Evolutionary conservation across 2,888 invertebrate genomes (phyloP).

Genomic region (Drosophila eohydei): DNA sequence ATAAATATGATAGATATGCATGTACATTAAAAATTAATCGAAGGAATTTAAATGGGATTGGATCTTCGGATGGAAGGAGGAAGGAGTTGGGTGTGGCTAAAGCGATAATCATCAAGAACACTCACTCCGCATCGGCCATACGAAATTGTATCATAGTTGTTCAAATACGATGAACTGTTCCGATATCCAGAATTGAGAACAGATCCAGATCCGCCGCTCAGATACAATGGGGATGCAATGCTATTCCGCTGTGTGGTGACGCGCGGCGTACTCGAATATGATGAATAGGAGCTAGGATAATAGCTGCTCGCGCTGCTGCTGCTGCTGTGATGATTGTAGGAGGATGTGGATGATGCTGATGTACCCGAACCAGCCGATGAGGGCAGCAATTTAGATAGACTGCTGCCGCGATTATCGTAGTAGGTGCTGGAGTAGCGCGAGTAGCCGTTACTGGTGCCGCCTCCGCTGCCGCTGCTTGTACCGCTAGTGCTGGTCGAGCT

Average conservation of each 20-base stretch:
- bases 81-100: slow-evolving; percentile 37
- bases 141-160: slow-evolving; percentile 84
- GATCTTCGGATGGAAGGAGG: background rate
- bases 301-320: slow-evolving; percentile 54
- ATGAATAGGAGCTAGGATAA: slow-evolving; percentile 70
- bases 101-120: slow-evolving; percentile 43
- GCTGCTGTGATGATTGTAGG: slow-evolving; percentile 46
- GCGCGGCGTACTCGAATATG: slow-evolving; percentile 80
- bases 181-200: slow-evolving; percentile 77
- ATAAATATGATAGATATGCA: slow-evolving; percentile 29
- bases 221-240: slow-evolving; percentile 65
- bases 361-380: slow-evolving; percentile 51
- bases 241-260: slow-evolving; percentile 68
- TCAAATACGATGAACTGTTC: slow-evolving; percentile 78
- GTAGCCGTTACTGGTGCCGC: slow-evolving; percentile 72
- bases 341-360: slow-evolving; percentile 42
- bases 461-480: slow-evolving; percentile 40
- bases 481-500: slow-evolving; percentile 59
- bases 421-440: slow-evolving; percentile 70
- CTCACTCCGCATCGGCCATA: slow-evolving; percentile 85
- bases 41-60: background rate
- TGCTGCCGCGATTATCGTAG: slow-evolving; percentile 80
- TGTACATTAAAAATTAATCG: slow-evolving; percentile 40
- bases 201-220: slow-evolving; percentile 74
- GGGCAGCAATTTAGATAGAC: slow-evolving; percentile 75